Conservation (phyloP, 1,140 invertebrate genomes). For the Leptoteleia sp. region DNA sequence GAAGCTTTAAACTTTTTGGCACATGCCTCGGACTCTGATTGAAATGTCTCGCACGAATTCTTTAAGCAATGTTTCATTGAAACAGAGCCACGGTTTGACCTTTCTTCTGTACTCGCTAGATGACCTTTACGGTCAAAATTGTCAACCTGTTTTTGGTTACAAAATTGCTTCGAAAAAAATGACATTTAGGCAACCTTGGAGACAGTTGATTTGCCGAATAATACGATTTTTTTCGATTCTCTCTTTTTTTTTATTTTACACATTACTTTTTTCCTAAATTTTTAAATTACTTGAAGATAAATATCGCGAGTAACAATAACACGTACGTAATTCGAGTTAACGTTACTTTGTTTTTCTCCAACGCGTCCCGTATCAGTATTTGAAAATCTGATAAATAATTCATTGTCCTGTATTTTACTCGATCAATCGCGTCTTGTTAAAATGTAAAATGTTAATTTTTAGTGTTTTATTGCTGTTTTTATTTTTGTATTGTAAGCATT, state of each 20-base stretch:
- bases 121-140: constrained; percentile 19
- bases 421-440: constrained; percentile 40
- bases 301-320: constrained; percentile 17
- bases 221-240: background rate
- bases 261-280: background rate
- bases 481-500: constrained; percentile 37
- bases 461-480: constrained; percentile 40
- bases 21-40: constrained; percentile 40
- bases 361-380: constrained; percentile 18
- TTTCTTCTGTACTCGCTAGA: background rate
- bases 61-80: constrained; percentile 4
- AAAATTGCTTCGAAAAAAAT: constrained; percentile 3
- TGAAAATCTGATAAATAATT: constrained; percentile 52
- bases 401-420: constrained; percentile 50
- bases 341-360: constrained; percentile 24
- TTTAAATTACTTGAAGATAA: constrained; percentile 15
- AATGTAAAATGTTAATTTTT: constrained; percentile 59
- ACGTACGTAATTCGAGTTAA: constrained; percentile 7
- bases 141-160: background rate
- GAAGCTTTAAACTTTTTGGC: constrained; percentile 43
- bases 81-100: constrained; percentile 7
- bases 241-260: background rate
- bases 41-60: constrained; percentile 31
- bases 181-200: constrained; percentile 11
- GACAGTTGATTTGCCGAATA: constrained; percentile 1